Percentiles rank a stretch among this genome's conserved stretches.
phyloP scores from a whole-genome alignment of 1,140 invertebrate species.

The Panagrolaimus sp. region DNA sequence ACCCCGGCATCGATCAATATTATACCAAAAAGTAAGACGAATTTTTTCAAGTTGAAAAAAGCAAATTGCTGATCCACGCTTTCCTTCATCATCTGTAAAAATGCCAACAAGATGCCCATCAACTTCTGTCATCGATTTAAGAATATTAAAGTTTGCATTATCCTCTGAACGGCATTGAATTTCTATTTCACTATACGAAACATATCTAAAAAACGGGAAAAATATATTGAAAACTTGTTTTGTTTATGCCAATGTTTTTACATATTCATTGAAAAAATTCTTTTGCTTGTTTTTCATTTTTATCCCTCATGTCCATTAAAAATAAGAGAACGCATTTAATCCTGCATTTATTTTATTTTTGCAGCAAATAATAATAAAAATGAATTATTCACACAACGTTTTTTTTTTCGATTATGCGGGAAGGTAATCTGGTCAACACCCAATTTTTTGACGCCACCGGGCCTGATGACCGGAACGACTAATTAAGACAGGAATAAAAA shows the following conservation, averaged over 20 bases:
- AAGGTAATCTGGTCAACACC: constrained; percentile 8
- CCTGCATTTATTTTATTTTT: too few relatives aligned
- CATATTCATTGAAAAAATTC: too few relatives aligned
- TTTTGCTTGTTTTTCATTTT: neutral
- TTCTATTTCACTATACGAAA: constrained; percentile 95
- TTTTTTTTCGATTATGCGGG: constrained; percentile 3
- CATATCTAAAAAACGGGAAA: constrained; percentile 61
- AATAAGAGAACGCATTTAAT: neutral
- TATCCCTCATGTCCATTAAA: neutral
- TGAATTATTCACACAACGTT: too few relatives aligned
- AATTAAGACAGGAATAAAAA: too few relatives aligned
- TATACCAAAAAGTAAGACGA: constrained; percentile 88
- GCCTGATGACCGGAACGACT: too few relatives aligned
- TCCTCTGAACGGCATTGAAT: constrained; percentile 75
- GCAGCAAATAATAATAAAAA: too few relatives aligned
- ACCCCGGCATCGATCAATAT: constrained; percentile 70
- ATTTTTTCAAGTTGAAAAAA: constrained; percentile 88
- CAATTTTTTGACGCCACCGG: too few relatives aligned
- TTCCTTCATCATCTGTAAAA: constrained; percentile 66
- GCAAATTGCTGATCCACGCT: constrained; percentile 73
- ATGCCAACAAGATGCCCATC: constrained; percentile 84
- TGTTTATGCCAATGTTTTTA: neutral
- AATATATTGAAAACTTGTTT: constrained; percentile 5
- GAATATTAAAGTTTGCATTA: constrained; percentile 76
- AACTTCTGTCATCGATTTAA: constrained; percentile 86